Base-by-base conservation (phyloP, 2,888 invertebrate species). In the Celastrina argiolus region DNA sequence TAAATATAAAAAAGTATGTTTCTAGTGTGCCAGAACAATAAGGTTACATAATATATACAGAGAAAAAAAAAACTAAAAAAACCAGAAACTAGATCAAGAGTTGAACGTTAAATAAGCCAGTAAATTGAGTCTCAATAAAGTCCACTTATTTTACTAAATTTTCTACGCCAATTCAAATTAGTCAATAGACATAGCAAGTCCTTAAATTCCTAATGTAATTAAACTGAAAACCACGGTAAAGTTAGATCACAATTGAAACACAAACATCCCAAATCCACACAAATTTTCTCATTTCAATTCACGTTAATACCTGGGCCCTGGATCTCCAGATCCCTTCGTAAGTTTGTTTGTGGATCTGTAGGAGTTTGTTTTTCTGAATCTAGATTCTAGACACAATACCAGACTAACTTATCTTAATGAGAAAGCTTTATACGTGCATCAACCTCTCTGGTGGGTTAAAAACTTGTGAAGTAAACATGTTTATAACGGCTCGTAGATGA, bases 331-430 rank as follows among this genome's bases (percentile, higher is more conserved):
- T 31, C 51, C 51, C 5, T 22, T 5, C 12, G 51, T 45, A 16
- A 2, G 51, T 51, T 51, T 51, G 22, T 51, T 51, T 51, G 51
- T 26, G 22, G 22, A 51, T 51, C 51, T 51, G 22, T 26, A 12
- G 26, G 22, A 51, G 51, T 26, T 51, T 51, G 51, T 22, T 51
- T 51, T 51, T 51, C 51, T 51, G 51, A 51, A 22, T 51, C 51
- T 51, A 51, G 12, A 51, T 51, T 51, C 51, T 51, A 51, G 51
- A 51, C 51, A 51, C 51, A 51, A 22, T 5, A 3, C 26, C 51
- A 51, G 51, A 51, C 51, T 5, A 22, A 51, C 51, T 51, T 51
- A 51, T 51, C 51, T 22, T 51, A 51, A 51, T 51, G 51, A 51
- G 51, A 51, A 51, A 51, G 51, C 51, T 51, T 51, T 51, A 51